Conservation (phyloP, 2,113 vertebrate species). For the Fulica atra region DNA sequence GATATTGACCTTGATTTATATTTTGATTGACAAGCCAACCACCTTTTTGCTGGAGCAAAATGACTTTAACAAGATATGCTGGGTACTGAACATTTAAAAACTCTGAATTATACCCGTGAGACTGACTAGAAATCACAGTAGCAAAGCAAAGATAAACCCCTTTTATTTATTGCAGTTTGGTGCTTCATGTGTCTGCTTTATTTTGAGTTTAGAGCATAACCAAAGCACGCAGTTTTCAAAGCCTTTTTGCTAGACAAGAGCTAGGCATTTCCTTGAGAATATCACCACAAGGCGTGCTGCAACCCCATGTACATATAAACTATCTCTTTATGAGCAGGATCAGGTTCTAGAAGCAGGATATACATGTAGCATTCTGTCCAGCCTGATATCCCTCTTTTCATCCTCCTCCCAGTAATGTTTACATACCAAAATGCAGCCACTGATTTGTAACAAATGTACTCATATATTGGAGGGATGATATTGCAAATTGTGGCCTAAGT, state of each 20-base stretch:
- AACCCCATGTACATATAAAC: neutral
- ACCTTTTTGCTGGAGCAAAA: neutral
- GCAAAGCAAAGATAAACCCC: neutral
- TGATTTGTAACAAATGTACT: neutral
- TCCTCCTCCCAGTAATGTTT: neutral
- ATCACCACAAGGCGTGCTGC: neutral
- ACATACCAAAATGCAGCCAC: neutral
- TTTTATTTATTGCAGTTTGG: neutral
- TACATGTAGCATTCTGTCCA: neutral
- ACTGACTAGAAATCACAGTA: neutral
- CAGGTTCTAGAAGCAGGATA: neutral
- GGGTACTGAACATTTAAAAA: neutral
- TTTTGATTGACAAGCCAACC: neutral
- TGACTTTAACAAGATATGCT: rapidly evolving
- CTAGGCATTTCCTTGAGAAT: neutral
- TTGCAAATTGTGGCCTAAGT: neutral
- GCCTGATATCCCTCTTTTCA: neutral
- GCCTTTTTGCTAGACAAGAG: neutral
- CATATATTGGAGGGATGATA: rapidly evolving
- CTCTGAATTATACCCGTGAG: neutral
- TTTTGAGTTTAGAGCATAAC: neutral
- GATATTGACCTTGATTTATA: neutral
- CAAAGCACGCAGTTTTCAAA: neutral
- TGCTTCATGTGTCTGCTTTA: neutral
- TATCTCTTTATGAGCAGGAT: neutral